phyloP scores from a whole-genome alignment of 2,797 vertebrate species.

The Sternotherus odoratus region DNA sequence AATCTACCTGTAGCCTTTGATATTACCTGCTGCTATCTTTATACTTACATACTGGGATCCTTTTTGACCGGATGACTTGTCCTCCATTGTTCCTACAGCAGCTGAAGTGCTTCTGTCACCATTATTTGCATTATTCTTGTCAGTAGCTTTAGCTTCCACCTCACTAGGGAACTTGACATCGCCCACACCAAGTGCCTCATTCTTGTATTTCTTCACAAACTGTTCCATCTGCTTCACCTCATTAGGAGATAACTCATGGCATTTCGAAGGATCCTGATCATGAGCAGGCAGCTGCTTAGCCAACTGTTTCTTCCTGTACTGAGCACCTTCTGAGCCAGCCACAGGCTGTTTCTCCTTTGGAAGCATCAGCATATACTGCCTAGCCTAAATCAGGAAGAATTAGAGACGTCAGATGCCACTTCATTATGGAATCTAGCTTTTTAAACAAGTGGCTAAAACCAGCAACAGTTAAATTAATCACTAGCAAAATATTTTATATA shows the following conservation, averaged over 20 bases:
- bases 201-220: constrained; percentile 97
- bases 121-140: constrained; percentile 53
- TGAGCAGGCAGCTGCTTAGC: constrained; percentile 97
- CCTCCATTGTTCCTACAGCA: constrained; percentile 81
- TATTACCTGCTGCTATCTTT: not conserved
- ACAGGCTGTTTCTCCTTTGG: constrained; percentile 95
- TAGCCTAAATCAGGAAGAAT: constrained; percentile 83
- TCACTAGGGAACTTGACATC: constrained; percentile 92
- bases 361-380: constrained; percentile 95
- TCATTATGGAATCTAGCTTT: constrained; percentile 19
- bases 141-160: constrained; percentile 72
- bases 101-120: constrained; percentile 82
- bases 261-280: constrained; percentile 95
- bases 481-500: constrained; percentile 38
- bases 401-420: constrained; percentile 54
- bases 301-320: constrained; percentile 97
- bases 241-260: constrained; percentile 92
- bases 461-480: constrained; percentile 19
- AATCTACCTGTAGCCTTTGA: not conserved
- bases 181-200: constrained; percentile 93
- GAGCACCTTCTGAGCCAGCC: constrained; percentile 91
- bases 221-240: constrained; percentile 97
- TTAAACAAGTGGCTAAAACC: not conserved
- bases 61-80: constrained; percentile 67
- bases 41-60: constrained; percentile 89